Percentiles rank a stretch among this genome's conserved stretches.
These are phyloP conservation scores for Parazoanthus swiftii DNA, from an alignment of 92 coral and sea anemone genomes.

Conservation along the genomic window DNA sequence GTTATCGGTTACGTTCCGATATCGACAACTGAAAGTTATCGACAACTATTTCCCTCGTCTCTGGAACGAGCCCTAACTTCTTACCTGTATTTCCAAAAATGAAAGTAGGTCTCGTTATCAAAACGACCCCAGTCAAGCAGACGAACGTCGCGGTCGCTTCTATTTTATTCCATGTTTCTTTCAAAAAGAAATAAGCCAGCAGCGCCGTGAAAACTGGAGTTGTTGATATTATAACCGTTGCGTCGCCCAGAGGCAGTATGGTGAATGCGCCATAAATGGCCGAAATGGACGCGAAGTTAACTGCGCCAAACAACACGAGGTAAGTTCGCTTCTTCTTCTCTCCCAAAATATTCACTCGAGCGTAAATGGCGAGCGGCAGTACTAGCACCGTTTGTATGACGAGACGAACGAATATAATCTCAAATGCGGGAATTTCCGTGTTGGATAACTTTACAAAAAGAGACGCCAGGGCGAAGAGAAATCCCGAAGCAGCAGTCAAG, in stretches of 20 bases:
- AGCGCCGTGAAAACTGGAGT: slow-evolving; percentile 82
- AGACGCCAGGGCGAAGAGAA: slow-evolving; percentile 79
- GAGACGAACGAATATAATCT: slow-evolving; percentile 77
- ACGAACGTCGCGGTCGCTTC: slow-evolving; percentile 72
- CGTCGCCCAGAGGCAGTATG: slow-evolving; percentile 77
- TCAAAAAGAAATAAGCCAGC: slow-evolving; percentile 70
- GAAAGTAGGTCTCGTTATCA: slow-evolving; percentile 76
- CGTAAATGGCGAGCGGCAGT: slow-evolving; percentile 72
- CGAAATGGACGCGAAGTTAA: slow-evolving; percentile 76
- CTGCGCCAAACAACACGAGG: slow-evolving; percentile 66
- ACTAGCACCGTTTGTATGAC: slow-evolving; percentile 66
- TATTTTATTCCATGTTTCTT: slow-evolving; percentile 76
- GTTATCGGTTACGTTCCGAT: too few relatives aligned
- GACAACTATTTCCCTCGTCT: too few relatives aligned
- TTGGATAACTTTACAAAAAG: slow-evolving; percentile 83
- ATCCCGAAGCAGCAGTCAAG: slow-evolving; percentile 69
- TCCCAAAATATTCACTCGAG: slow-evolving; percentile 66
- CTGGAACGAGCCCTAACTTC: neutral
- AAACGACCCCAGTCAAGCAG: slow-evolving; percentile 69
- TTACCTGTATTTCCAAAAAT: slow-evolving; percentile 75
- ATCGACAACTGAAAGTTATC: too few relatives aligned
- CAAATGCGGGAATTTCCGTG: slow-evolving; percentile 77
- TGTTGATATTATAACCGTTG: slow-evolving; percentile 78
- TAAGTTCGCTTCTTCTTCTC: slow-evolving; percentile 64
- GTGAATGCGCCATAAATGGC: slow-evolving; percentile 83